phyloP scores from a whole-genome alignment of 2,888 invertebrate genomes.

The Hartigia nigra region DNA sequence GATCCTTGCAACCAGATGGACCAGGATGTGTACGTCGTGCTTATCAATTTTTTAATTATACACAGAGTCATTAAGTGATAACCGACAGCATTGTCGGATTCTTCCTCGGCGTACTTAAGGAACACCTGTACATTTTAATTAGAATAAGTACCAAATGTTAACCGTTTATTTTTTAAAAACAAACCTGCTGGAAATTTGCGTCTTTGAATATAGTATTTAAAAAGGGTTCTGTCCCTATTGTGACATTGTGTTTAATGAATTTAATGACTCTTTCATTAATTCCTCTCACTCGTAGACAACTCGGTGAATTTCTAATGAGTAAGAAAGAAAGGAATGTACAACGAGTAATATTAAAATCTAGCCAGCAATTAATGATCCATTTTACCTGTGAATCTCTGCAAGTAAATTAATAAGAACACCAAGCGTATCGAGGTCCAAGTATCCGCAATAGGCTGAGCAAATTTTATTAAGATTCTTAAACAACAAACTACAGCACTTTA shows the following conservation, averaged over 20 bases:
- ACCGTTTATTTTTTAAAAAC: slow-evolving; percentile 13
- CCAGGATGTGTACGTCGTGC: background rate
- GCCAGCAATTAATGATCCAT: background rate
- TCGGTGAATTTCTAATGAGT: slow-evolving; percentile 25
- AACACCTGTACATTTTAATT: slow-evolving; percentile 37
- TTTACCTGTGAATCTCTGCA: slow-evolving; percentile 26
- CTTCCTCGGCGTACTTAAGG: slow-evolving; percentile 38
- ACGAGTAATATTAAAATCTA: background rate
- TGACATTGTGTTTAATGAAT: slow-evolving; percentile 34
- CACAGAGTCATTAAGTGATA: slow-evolving; percentile 50
- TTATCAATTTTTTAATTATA: slow-evolving; percentile 46
- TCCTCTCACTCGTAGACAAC: slow-evolving; percentile 22
- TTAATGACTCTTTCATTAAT: slow-evolving; percentile 33
- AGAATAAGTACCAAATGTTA: slow-evolving; percentile 1
- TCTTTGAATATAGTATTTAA: slow-evolving; percentile 37
- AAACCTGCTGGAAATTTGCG: slow-evolving; percentile 39
- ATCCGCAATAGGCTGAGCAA: slow-evolving; percentile 40
- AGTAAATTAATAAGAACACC: slow-evolving; percentile 40
- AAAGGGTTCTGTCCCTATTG: slow-evolving; percentile 35
- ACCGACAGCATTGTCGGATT: slow-evolving; percentile 34
- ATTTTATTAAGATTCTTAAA: slow-evolving; percentile 54
- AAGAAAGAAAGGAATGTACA: background rate
- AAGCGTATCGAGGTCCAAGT: slow-evolving; percentile 38
- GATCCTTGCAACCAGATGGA: slow-evolving; percentile 24
- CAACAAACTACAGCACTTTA: slow-evolving; percentile 45